Evolutionary conservation across 2,888 invertebrate genomes (phyloP).

Genomic region (Hymenopus coronatus): DNA sequence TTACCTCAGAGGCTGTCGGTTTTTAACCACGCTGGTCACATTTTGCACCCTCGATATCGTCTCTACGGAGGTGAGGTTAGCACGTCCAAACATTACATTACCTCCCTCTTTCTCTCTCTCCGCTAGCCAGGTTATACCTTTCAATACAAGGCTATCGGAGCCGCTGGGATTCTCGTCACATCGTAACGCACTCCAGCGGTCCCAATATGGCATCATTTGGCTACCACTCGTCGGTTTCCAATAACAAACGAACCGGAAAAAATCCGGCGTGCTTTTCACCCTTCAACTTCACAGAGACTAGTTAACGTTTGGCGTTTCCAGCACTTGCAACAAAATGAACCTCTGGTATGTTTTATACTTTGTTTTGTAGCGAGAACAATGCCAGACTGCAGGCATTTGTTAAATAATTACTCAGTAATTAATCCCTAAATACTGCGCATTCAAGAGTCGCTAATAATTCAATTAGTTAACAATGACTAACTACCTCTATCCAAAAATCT

Average conservation of each 20-base stretch:
- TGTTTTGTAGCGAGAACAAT: neutral
- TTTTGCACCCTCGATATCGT: neutral
- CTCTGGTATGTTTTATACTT: neutral
- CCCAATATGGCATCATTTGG: neutral
- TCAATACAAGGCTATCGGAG: neutral
- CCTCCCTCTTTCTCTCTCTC: too few species aligned
- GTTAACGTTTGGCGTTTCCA: neutral
- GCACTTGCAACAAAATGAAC: neutral
- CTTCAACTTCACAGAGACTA: neutral
- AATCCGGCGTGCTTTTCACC: neutral
- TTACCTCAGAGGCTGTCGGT: too few species aligned
- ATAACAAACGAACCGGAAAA: neutral
- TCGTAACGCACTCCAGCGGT: neutral
- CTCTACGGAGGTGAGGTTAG: neutral
- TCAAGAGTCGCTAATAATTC: neutral
- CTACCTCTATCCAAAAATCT: too few species aligned
- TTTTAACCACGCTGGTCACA: neutral
- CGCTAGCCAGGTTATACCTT: neutral
- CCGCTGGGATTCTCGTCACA: neutral
- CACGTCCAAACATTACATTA: neutral
- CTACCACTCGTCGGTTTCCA: neutral
- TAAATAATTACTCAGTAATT: neutral
- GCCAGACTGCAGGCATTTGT: neutral
- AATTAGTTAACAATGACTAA: neutral
- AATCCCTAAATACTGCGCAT: neutral